Base-by-base conservation (phyloP, 2,888 invertebrate species). In the Odontothrips loti region DNA sequence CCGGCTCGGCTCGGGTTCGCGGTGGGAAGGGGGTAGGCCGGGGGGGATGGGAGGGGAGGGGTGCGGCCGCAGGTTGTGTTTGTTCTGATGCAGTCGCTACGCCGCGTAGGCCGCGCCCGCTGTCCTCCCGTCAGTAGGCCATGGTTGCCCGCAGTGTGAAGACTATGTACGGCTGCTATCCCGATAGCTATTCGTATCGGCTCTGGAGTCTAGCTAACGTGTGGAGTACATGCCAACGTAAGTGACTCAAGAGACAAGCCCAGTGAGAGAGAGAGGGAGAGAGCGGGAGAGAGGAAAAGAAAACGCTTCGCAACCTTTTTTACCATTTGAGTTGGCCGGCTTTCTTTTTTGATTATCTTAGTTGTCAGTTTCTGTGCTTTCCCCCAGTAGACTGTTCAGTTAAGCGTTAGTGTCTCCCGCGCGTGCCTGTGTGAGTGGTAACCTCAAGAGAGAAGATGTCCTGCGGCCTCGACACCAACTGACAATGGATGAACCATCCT, bases 61-160 rank as follows among this genome's bases (percentile, higher is more conserved):
- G 82, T 75, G 29, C 47, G 79, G 63, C 82, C 80, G 82, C 82
- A 83, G 80, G 79, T 80, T 78, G 79, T 81, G 81, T 63, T 79
- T 80, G 80, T 48, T 80, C 75, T 82, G 82, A 82, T 63, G 80
- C 83, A 82, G 81, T 79, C 81, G 81, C 47, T 68, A 81, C 78
- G 84, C 84, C 85, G 84, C 83, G 83, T 83, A 84, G 83, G 82
- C 82, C 83, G 85, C 86, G 85, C 85, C 85, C 86, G 87, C 85
- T 86, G 86, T 86, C 86, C 85, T 89, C 89, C 88, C 85, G 89
- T 87, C 91, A 92, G 92, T 93, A 91, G 91, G 93, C 92, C 92
- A 93, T 93, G 93, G 93, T 93, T 91, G 93, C 93, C 91, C 92
- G 92, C 89, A 90, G 91, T 90, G 92, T 90, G 90, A 92, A 91